These are phyloP conservation scores for Leptobrachium leishanense DNA, from an alignment of 2,113 vertebrate species.

Conservation along the genomic window DNA sequence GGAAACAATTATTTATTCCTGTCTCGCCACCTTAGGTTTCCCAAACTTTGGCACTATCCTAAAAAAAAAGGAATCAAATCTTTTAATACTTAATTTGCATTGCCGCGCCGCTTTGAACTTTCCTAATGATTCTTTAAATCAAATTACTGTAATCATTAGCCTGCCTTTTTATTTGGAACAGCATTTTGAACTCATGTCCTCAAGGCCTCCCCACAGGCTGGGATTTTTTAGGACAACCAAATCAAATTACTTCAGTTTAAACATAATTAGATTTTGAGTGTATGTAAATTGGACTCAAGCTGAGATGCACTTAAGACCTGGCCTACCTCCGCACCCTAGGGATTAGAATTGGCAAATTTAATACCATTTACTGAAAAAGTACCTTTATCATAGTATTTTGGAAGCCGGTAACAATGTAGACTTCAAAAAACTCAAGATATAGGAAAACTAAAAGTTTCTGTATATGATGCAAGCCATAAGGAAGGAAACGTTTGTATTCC, in stretches of 20 bases:
- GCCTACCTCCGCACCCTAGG: constrained; percentile 28
- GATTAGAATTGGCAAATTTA: constrained; percentile 19
- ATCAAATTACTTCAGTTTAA: constrained; percentile 45
- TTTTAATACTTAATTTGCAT: constrained; percentile 17
- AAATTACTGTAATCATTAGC: constrained; percentile 29
- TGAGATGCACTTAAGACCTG: constrained; percentile 41
- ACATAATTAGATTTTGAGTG: constrained; percentile 42
- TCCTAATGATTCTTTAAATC: constrained; percentile 40
- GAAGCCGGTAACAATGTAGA: background rate
- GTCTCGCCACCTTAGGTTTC: background rate
- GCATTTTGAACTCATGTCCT: constrained; percentile 35
- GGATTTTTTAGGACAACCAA: constrained; percentile 38
- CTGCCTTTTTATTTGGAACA: constrained; percentile 12
- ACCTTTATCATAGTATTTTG: background rate
- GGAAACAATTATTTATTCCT: background rate
- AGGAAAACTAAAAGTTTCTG: no score
- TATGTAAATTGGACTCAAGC: constrained; percentile 36
- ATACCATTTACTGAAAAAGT: constrained; percentile 29
- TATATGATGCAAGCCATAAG: no score
- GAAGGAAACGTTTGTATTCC: no score
- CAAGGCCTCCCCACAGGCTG: constrained; percentile 21
- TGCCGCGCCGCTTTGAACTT: constrained; percentile 27
- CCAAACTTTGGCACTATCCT: constrained; percentile 13
- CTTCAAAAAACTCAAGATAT: no score
- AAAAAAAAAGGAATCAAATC: background rate